Evolutionary conservation across 2,113 vertebrate species (phyloP).

Genomic region (Hippocampus comes): DNA sequence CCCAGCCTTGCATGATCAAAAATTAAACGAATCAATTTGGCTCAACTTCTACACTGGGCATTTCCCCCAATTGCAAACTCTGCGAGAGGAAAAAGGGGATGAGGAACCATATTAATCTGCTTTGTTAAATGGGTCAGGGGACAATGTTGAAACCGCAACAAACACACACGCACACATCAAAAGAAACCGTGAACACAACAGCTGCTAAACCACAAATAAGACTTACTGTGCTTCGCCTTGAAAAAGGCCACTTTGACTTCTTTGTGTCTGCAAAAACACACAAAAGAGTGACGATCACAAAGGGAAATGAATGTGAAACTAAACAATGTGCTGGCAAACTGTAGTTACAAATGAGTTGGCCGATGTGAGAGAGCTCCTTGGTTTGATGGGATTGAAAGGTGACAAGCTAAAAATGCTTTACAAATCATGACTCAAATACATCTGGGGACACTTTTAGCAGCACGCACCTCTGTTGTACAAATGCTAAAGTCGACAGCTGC

Average conservation of each 20-base stretch:
- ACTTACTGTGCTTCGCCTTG: slow-evolving; percentile 76
- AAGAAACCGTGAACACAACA: slow-evolving; percentile 2
- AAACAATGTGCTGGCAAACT: not conserved
- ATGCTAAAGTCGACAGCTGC: not conserved
- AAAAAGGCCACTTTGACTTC: slow-evolving; percentile 89
- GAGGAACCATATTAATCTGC: slow-evolving; percentile 57
- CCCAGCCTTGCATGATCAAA: not conserved
- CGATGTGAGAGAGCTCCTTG: not conserved
- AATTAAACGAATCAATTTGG: slow-evolving; percentile 28
- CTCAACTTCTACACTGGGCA: slow-evolving; percentile 37
- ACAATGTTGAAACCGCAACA: slow-evolving; percentile 55
- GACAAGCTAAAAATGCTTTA: not conserved
- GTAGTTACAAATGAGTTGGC: not conserved
- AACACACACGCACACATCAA: slow-evolving; percentile 16
- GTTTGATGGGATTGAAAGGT: not conserved
- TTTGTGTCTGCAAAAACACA: slow-evolving; percentile 77
- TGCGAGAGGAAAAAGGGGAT: slow-evolving; percentile 28
- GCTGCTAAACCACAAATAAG: not conserved
- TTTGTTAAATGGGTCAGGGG: slow-evolving; percentile 70
- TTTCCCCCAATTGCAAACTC: slow-evolving; percentile 42
- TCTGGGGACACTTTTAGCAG: not conserved
- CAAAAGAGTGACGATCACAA: slow-evolving; percentile 12
- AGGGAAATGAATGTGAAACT: slow-evolving; percentile 9
- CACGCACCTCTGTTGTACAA: not conserved
- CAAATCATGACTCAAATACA: too few species aligned